Base-by-base conservation (phyloP, 1,140 invertebrate genomes). In the Yoshiicerus persimilis region DNA sequence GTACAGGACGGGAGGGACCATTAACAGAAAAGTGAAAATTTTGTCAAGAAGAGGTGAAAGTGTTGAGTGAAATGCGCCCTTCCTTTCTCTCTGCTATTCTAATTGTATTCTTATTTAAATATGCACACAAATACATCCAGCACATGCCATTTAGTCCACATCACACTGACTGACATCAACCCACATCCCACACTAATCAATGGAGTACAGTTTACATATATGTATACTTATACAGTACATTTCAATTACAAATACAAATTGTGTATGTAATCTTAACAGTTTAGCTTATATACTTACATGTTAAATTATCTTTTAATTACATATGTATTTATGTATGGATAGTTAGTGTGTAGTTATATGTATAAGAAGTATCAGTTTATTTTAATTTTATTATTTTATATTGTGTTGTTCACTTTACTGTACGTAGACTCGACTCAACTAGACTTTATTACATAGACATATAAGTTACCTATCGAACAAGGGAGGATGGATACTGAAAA, bases 181-280 rank as follows among this genome's bases (percentile, higher is more conserved):
- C n/a, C 20, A 70, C 23, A 13, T 25, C 23, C 9, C 16, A 3
- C 25, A 66, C 25, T 32, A 11, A 30, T 30, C 13, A 27, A 13
- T 70, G 10, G 13, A 30, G 25, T 8, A 10, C 62, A 10, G 11
- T 47, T 16, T 47, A 47, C 11, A 11, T 16, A 47, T 47, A 66
- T 66, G 62, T n/a, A 66, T n/a, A 66, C 62, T n/a, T n/a, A 32
- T 34, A 34, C 75, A 20, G 75, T 80, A 80, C 75, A 80, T 36
- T 13, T 80, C 75, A 80, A 80, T 80, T 80, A 80, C 75, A 80
- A 80, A 80, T 80, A 80, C 75, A 80, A 80, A 80, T 80, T 38
- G 75, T 80, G 75, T 56, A 47, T 77, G 70, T 77, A 77, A 77
- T 66, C 64, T 66, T 77, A 77, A 77, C 32, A 77, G 13, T 77